phyloP scores from a whole-genome alignment of 2,888 invertebrate genomes.

The Malacosoma neustria region DNA sequence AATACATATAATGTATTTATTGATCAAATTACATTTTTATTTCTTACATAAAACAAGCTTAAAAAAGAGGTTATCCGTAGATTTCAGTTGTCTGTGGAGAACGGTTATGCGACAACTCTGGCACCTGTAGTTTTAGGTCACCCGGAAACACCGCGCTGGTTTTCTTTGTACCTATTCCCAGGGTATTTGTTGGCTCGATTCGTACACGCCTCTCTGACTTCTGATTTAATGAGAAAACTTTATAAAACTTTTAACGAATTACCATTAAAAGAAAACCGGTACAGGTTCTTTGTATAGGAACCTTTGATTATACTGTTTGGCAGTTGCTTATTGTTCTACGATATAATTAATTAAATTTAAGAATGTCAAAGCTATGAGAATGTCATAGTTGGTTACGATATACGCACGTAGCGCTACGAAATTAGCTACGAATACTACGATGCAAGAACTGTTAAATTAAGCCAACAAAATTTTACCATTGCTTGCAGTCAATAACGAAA shows the following conservation, averaged over 20 bases:
- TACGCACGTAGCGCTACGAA: too few species aligned
- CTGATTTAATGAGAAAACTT: neutral
- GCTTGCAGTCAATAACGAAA: too few species aligned
- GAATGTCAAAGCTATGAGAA: too few species aligned
- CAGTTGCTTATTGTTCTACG: too few species aligned
- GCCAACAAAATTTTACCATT: too few species aligned
- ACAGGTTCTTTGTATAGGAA: too few species aligned
- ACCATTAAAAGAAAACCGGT: neutral
- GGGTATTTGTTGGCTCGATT: conserved; percentile 1
- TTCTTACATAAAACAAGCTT: neutral
- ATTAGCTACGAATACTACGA: too few species aligned
- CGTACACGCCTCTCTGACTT: neutral
- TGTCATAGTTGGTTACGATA: too few species aligned
- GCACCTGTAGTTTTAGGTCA: conserved; percentile 66
- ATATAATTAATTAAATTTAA: too few species aligned
- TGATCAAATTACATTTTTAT: neutral
- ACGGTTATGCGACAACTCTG: conserved; percentile 26
- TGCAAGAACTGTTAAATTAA: too few species aligned
- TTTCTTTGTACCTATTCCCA: conserved; percentile 18
- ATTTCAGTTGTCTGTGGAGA: neutral
- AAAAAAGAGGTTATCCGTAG: neutral
- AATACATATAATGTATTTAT: too few species aligned
- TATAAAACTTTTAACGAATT: neutral
- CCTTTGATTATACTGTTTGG: too few species aligned
- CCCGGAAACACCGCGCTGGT: conserved; percentile 36